A percentile compares a stretch with the other conserved stretches of the same genome.
Evolutionary conservation across 2,113 vertebrate genomes (phyloP).

Genomic region (Lonchura striata): DNA sequence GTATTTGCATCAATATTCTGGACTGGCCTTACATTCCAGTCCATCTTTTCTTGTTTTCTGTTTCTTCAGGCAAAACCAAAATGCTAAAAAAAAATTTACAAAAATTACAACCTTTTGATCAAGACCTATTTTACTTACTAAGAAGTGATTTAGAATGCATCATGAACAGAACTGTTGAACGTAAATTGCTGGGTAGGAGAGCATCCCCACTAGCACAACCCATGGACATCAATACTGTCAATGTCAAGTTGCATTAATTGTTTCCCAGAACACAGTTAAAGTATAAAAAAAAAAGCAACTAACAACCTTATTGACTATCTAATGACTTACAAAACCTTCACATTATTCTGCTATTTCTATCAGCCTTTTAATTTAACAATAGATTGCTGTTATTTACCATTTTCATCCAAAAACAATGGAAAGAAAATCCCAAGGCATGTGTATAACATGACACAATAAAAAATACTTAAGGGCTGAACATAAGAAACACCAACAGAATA

Average conservation of each 20-base stretch:
- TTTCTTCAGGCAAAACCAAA: background rate
- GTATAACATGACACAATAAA: background rate
- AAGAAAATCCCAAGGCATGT: background rate
- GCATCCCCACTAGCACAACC: background rate
- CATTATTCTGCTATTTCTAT: background rate
- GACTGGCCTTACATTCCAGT: constrained; percentile 65
- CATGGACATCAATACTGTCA: rapidly evolving
- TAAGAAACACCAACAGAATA: background rate
- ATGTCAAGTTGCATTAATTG: background rate
- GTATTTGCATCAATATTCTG: background rate
- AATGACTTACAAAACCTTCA: background rate
- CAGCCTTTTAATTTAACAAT: background rate
- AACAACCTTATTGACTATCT: background rate
- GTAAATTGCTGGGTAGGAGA: background rate
- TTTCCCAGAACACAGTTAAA: background rate
- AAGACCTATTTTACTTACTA: background rate
- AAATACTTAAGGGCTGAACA: background rate
- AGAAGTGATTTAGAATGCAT: background rate
- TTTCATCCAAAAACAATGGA: background rate
- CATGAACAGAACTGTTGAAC: background rate
- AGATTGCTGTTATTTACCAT: background rate
- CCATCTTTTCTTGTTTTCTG: constrained; percentile 57
- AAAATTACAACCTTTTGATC: background rate
- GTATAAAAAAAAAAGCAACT: background rate
- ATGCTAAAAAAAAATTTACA: constrained; percentile 7